Evolutionary conservation across 2,113 vertebrate genomes (phyloP).

Genomic region (Malurus cyaneus): DNA sequence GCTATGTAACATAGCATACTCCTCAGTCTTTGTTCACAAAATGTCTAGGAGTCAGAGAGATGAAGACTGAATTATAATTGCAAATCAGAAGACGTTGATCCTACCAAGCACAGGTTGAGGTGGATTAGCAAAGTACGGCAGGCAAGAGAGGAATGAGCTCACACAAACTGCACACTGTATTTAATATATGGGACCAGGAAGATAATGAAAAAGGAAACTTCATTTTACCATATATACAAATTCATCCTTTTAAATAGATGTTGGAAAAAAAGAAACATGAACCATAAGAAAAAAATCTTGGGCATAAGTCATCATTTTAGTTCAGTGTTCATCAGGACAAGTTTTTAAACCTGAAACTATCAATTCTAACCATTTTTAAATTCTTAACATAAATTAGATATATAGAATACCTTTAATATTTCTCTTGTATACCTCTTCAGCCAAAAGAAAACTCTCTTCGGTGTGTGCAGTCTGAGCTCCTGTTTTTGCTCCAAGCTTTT

Average conservation of each 20-base stretch:
- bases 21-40: conserved; percentile 80
- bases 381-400: conserved; percentile 28
- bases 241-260: neutral
- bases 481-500: conserved; percentile 42
- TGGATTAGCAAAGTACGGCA: conserved; percentile 74
- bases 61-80: conserved; percentile 80
- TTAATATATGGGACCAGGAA: neutral
- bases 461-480: conserved; percentile 21
- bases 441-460: conserved; percentile 49
- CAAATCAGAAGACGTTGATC: conserved; percentile 78
- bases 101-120: conserved; percentile 73
- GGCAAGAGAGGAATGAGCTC: conserved; percentile 65
- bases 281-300: conserved; percentile 14
- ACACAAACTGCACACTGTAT: conserved; percentile 6
- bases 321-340: neutral
- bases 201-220: neutral
- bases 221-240: conserved; percentile 26
- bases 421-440: conserved; percentile 41
- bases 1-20: conserved; percentile 75
- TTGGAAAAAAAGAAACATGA: neutral
- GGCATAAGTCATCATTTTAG: neutral
- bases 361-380: neutral
- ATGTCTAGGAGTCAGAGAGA: conserved; percentile 76
- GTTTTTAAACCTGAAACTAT: conserved; percentile 24
- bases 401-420: conserved; percentile 74